Conservation (phyloP, 2,888 invertebrate genomes). For the Netelia fuscicornis region DNA sequence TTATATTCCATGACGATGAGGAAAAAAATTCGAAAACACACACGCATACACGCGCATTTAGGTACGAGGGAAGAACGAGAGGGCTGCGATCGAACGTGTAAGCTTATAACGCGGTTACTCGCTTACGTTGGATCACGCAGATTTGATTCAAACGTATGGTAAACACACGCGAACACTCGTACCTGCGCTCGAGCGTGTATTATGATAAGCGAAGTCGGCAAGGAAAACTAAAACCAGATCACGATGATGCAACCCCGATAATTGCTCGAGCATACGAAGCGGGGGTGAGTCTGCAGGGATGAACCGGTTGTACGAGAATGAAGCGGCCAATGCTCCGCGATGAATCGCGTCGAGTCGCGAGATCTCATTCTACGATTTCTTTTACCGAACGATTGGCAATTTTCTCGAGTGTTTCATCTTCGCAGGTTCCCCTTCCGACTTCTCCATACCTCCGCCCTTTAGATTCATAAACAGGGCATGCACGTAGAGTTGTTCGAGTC, state of each 20-base stretch:
- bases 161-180: background rate
- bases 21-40: constrained; percentile 27
- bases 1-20: constrained; percentile 58
- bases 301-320: no score
- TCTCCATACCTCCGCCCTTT: no score
- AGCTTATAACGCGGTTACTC: constrained; percentile 9
- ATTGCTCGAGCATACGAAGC: constrained; percentile 33
- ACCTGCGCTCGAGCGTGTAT: constrained; percentile 13
- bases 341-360: no score
- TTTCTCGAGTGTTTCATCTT: no score
- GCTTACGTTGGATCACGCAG: background rate
- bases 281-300: no score
- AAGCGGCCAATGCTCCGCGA: no score
- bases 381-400: no score
- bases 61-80: constrained; percentile 28
- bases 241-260: constrained; percentile 58
- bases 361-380: no score
- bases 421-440: no score
- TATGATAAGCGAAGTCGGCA: constrained; percentile 51
- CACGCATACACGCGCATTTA: background rate
- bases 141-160: constrained; percentile 32
- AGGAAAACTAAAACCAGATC: constrained; percentile 51
- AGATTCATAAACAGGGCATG: no score
- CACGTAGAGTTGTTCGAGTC: background rate
- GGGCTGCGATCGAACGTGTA: constrained; percentile 16